Percentiles rank a stretch among this genome's conserved stretches.
Evolutionary conservation across 2,797 vertebrate genomes (phyloP).

Genomic region (Vespertilio murinus): DNA sequence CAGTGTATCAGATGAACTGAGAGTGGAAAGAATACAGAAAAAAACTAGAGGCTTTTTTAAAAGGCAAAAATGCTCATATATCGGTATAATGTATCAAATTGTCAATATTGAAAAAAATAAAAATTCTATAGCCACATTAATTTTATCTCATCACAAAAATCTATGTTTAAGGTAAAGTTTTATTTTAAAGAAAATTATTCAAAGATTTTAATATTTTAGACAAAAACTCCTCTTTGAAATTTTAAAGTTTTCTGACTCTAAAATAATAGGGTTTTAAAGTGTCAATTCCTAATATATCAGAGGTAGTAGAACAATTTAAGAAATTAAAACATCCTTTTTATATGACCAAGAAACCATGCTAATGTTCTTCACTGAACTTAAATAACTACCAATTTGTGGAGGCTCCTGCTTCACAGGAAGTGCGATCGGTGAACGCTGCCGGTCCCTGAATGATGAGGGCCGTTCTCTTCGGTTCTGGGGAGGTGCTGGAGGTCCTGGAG

Average conservation of each 20-base stretch:
- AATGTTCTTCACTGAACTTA: conserved; percentile 72
- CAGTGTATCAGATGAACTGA: not conserved
- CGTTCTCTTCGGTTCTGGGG: conserved; percentile 95
- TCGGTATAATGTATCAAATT: not conserved
- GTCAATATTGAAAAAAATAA: not conserved
- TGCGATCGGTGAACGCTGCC: conserved; percentile 94
- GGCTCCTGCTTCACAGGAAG: conserved; percentile 95
- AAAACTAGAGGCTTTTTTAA: not conserved
- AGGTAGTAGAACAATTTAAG: not conserved
- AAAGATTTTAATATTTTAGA: conserved; percentile 23
- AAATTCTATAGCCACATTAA: not conserved
- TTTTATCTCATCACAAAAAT: conserved; percentile 21
- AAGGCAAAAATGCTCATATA: not conserved
- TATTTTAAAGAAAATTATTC: conserved; percentile 42
- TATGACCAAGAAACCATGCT: conserved; percentile 57
- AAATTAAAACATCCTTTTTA: conserved; percentile 53
- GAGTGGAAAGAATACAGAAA: not conserved
- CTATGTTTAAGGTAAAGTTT: not conserved
- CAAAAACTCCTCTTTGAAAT: not conserved
- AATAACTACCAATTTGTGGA: conserved; percentile 91
- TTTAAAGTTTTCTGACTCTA: conserved; percentile 44
- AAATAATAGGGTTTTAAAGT: conserved; percentile 36
- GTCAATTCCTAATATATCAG: not conserved
- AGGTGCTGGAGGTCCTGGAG: conserved; percentile 91
- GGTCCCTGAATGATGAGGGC: conserved; percentile 93